Conservation (phyloP, 2,888 invertebrate genomes). For the Eretmocerus hayati region DNA sequence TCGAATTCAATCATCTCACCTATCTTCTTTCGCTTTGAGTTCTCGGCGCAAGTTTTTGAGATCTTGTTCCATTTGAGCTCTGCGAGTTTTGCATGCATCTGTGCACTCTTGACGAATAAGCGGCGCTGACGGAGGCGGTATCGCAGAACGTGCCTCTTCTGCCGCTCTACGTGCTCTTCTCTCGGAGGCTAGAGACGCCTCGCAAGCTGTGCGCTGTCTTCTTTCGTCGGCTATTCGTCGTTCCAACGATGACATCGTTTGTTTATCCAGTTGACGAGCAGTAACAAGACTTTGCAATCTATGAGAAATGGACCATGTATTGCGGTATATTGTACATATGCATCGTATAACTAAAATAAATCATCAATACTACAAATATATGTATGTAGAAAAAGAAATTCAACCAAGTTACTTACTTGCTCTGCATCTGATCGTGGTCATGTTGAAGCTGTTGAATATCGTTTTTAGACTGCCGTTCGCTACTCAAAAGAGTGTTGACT, state of each 20-base stretch:
- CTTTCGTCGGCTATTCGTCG: slow-evolving; percentile 80
- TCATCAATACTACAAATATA: too few relatives aligned
- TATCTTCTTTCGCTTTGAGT: slow-evolving; percentile 60
- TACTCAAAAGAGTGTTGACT: slow-evolving; percentile 57
- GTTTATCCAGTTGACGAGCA: slow-evolving; percentile 71
- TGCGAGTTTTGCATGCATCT: slow-evolving; percentile 59
- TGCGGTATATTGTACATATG: too few relatives aligned
- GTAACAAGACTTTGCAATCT: slow-evolving; percentile 68
- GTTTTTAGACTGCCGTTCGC: slow-evolving; percentile 61
- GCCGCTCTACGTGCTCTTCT: slow-evolving; percentile 63
- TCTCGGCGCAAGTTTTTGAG: slow-evolving; percentile 61
- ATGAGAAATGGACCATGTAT: too few relatives aligned
- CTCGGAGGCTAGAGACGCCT: slow-evolving; percentile 67
- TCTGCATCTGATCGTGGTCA: slow-evolving; percentile 82
- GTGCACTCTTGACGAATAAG: slow-evolving; percentile 56
- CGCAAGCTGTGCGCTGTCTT: slow-evolving; percentile 65
- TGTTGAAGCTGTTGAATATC: slow-evolving; percentile 74
- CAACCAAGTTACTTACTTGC: slow-evolving; percentile 54
- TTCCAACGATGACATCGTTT: slow-evolving; percentile 68
- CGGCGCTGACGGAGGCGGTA: slow-evolving; percentile 42
- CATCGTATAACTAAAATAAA: too few relatives aligned
- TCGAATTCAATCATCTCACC: slow-evolving; percentile 37
- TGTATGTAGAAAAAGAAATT: too few relatives aligned
- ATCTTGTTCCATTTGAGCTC: slow-evolving; percentile 64
- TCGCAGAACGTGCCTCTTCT: slow-evolving; percentile 46